These are phyloP conservation scores for Linurgus olivaceus DNA, from an alignment of 2,797 vertebrate species.

Conservation along the genomic window DNA sequence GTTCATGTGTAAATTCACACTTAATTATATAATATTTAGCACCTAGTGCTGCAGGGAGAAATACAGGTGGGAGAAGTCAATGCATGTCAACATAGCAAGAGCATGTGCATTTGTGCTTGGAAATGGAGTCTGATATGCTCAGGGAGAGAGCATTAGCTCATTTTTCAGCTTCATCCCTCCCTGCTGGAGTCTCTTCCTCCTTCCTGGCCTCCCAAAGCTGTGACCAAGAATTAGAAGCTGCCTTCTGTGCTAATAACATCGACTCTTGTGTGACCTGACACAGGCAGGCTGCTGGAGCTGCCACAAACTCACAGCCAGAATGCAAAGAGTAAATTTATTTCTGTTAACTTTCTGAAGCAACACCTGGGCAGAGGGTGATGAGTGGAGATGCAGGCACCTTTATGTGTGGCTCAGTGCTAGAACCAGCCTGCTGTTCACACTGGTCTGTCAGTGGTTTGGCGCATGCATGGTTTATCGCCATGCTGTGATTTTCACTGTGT, in stretches of 20 bases:
- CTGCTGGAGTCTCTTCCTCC: neutral
- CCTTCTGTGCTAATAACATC: neutral
- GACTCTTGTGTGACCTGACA: neutral
- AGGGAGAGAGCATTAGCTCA: neutral
- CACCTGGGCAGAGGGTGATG: neutral
- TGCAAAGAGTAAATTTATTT: neutral
- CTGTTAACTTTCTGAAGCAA: rapidly evolving
- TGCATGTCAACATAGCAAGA: neutral
- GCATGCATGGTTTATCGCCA: neutral
- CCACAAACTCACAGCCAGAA: neutral
- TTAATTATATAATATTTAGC: neutral
- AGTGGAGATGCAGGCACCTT: neutral
- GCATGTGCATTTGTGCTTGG: neutral
- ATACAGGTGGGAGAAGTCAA: neutral
- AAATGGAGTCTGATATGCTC: neutral
- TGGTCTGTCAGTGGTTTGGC: neutral
- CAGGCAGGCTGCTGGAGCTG: neutral
- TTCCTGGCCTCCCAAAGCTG: neutral
- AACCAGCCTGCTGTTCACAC: neutral
- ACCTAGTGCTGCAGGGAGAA: neutral
- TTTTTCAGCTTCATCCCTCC: neutral
- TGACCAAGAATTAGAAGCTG: neutral
- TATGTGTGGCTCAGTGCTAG: neutral
- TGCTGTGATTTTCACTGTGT: neutral
- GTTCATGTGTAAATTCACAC: neutral